Percentiles rank a stretch among this genome's conserved stretches.
Conservation (phyloP, 2,888 invertebrate genomes). For the Diadegma fenestrale region DNA sequence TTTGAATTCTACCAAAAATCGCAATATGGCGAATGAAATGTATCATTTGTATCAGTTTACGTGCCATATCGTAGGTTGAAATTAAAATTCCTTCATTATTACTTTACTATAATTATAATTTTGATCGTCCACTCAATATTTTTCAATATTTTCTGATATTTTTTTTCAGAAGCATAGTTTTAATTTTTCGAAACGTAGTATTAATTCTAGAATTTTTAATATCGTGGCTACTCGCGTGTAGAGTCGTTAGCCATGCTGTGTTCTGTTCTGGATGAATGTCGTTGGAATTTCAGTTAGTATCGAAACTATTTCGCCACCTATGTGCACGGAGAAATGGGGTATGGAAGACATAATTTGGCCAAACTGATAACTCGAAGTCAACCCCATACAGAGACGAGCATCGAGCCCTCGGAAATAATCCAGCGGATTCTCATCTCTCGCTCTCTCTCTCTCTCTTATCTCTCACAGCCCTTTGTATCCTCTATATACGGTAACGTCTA, state of each 20-base stretch:
- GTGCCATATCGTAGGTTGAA: no score
- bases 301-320: constrained; percentile 52
- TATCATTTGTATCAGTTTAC: no score
- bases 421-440: constrained; percentile 60
- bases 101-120: no score
- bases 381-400: constrained; percentile 29
- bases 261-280: constrained; percentile 1
- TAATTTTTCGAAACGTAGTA: no score
- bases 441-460: constrained; percentile 39
- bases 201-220: constrained; percentile 22
- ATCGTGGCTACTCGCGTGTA: neutral
- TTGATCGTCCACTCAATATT: no score
- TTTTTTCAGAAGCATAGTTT: no score
- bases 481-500: constrained; percentile 29
- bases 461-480: constrained; percentile 51
- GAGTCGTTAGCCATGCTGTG: neutral
- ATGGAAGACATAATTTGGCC: constrained; percentile 48
- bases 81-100: no score
- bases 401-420: constrained; percentile 64
- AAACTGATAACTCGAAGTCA: constrained; percentile 58
- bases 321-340: constrained; percentile 36
- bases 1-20: no score
- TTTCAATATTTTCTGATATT: no score
- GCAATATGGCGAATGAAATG: no score
- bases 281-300: constrained; percentile 56